Percentiles rank a stretch among this genome's conserved stretches.
phyloP scores from a whole-genome alignment of 1,140 invertebrate genomes.

The Diplogasteroides magnus region DNA sequence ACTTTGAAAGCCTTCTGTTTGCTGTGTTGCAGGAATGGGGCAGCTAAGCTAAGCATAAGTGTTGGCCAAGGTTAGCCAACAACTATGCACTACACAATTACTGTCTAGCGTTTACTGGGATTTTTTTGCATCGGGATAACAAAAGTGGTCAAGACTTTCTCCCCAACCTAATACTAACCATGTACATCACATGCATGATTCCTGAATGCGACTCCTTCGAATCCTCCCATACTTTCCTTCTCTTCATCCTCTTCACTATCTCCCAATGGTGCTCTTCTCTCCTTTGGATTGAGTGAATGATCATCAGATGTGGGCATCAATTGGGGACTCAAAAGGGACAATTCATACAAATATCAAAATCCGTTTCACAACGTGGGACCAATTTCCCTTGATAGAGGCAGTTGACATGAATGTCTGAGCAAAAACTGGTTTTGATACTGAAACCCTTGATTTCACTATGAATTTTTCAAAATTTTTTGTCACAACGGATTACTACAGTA shows the following conservation, averaged over 20 bases:
- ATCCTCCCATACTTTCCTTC: neutral
- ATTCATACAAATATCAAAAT: constrained; percentile 8
- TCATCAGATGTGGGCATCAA: constrained; percentile 14
- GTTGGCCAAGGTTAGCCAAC: too few relatives aligned
- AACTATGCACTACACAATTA: too few relatives aligned
- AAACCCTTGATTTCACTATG: neutral
- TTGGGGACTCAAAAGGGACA: constrained; percentile 12
- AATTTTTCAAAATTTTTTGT: constrained; percentile 5
- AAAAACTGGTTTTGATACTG: too few relatives aligned
- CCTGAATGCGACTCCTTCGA: neutral
- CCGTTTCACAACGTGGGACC: neutral
- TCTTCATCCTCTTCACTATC: constrained; percentile 6
- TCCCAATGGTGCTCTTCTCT: constrained; percentile 19
- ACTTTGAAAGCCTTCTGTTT: too few relatives aligned
- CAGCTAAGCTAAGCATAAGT: too few relatives aligned
- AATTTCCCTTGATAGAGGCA: neutral
- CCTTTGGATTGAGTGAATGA: constrained; percentile 23
- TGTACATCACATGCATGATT: neutral
- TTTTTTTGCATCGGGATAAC: too few relatives aligned
- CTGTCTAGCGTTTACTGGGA: too few relatives aligned
- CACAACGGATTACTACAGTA: neutral
- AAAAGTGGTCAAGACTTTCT: too few relatives aligned
- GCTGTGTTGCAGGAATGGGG: too few relatives aligned
- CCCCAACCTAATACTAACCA: neutral
- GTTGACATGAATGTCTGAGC: too few relatives aligned